These are phyloP conservation scores for Oreochromis mossambicus DNA, from an alignment of 2,797 vertebrate genomes.

Conservation along the genomic window DNA sequence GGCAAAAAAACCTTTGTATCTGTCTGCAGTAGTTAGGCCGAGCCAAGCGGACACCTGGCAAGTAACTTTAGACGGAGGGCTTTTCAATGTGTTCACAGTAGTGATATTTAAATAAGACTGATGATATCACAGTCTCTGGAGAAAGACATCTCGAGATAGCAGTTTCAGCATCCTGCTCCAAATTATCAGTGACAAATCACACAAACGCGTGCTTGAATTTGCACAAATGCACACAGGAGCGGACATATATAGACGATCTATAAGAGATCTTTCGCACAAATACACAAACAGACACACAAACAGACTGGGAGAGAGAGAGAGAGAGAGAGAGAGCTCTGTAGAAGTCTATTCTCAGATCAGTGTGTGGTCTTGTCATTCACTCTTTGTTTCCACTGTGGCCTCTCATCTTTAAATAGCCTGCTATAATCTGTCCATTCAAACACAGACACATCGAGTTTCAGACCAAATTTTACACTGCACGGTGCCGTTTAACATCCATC, in stretches of 20 bases:
- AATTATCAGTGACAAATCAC: conserved; percentile 42
- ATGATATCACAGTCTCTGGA: conserved; percentile 41
- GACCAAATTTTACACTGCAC: conserved; percentile 3
- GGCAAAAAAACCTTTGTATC: conserved; percentile 10
- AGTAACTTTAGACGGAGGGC: neutral
- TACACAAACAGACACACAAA: neutral
- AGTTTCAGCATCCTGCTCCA: neutral
- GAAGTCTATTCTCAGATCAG: neutral
- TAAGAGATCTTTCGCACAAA: neutral
- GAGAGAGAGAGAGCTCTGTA: neutral
- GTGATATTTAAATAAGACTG: conserved; percentile 18
- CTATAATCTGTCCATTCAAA: conserved; percentile 49
- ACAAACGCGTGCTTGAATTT: neutral
- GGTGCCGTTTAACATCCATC: neutral
- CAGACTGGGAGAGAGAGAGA: neutral
- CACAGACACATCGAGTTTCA: conserved; percentile 32
- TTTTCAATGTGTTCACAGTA: conserved; percentile 1
- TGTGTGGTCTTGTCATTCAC: conserved; percentile 66
- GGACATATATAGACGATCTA: neutral
- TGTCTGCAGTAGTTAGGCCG: conserved; percentile 6
- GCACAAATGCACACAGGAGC: conserved; percentile 2
- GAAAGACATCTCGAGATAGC: conserved; percentile 12
- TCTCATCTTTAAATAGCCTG: conserved; percentile 59
- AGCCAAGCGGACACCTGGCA: conserved; percentile 36
- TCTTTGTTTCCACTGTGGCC: conserved; percentile 50